phyloP scores from a whole-genome alignment of 1,140 invertebrate genomes.

The Oryzaephilus surinamensis region DNA sequence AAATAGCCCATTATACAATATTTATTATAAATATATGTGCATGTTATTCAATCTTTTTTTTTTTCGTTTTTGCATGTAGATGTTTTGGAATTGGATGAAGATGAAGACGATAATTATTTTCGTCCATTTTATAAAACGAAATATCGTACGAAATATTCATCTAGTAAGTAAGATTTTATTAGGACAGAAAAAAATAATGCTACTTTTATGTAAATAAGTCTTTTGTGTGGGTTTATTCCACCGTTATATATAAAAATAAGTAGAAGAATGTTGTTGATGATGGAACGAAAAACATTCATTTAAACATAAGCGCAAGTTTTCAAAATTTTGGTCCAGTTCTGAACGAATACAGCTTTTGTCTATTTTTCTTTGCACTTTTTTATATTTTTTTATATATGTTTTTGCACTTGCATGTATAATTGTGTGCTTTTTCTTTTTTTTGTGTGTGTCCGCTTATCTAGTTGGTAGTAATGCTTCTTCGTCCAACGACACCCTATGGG shows the following conservation, averaged over 20 bases:
- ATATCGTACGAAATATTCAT: constrained; percentile 39
- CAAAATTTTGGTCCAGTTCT: constrained; percentile 3
- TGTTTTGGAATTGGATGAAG: constrained; percentile 43
- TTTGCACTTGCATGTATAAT: constrained; percentile 36
- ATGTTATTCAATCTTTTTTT: constrained; percentile 3
- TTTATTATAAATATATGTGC: background rate
- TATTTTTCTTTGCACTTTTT: constrained; percentile 6
- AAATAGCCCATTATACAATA: background rate
- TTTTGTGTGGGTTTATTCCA: too few relatives aligned
- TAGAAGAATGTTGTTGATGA: too few relatives aligned
- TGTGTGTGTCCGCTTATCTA: constrained; percentile 39
- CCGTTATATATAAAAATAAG: too few relatives aligned
- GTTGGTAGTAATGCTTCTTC: constrained; percentile 50
- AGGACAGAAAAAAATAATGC: too few relatives aligned
- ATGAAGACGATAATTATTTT: constrained; percentile 37
- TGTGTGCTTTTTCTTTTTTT: constrained; percentile 33
- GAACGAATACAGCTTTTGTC: background rate
- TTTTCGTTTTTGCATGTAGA: too few relatives aligned
- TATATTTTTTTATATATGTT: constrained; percentile 15
- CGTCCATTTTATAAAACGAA: constrained; percentile 32
- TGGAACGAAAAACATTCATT: too few relatives aligned
- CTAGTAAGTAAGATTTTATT: too few relatives aligned
- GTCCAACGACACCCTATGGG: constrained; percentile 58
- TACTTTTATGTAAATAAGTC: too few relatives aligned
- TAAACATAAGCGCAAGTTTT: constrained; percentile 4